These are phyloP conservation scores for Macrotis lagotis DNA, from an alignment of 2,113 vertebrate species.

Conservation along the genomic window DNA sequence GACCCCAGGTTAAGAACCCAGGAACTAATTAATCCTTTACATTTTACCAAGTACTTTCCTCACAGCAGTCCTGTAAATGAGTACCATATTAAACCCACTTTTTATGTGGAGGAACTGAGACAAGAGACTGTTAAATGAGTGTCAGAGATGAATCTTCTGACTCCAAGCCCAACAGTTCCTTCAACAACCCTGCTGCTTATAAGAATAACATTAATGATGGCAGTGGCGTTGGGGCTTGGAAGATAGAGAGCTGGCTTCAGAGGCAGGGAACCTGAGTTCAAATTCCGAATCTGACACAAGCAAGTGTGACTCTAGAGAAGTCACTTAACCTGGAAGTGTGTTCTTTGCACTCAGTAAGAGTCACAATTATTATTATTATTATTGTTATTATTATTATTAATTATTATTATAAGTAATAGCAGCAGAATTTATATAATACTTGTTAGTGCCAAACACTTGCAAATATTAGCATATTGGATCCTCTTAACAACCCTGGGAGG, in stretches of 20 bases:
- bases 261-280: not conserved
- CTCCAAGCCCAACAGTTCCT: not conserved
- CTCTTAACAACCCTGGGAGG: not conserved
- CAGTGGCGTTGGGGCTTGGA: not conserved
- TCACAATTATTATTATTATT: not conserved
- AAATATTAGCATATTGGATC: not conserved
- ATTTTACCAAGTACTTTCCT: not conserved
- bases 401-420: not conserved
- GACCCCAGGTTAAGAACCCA: not conserved
- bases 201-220: not conserved
- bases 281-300: not conserved
- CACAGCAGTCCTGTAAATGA: not conserved
- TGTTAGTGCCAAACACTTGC: not conserved
- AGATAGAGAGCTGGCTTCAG: no score
- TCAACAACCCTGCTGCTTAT: not conserved
- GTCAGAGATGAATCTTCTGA: not conserved
- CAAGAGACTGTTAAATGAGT: not conserved
- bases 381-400: not conserved
- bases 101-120: not conserved
- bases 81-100: not conserved
- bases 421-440: not conserved
- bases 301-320: not conserved
- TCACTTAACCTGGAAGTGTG: not conserved
- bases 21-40: not conserved
- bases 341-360: no score